Evolutionary conservation across 2,797 vertebrate genomes (phyloP).

Genomic region (Melanotaenia boesemani): DNA sequence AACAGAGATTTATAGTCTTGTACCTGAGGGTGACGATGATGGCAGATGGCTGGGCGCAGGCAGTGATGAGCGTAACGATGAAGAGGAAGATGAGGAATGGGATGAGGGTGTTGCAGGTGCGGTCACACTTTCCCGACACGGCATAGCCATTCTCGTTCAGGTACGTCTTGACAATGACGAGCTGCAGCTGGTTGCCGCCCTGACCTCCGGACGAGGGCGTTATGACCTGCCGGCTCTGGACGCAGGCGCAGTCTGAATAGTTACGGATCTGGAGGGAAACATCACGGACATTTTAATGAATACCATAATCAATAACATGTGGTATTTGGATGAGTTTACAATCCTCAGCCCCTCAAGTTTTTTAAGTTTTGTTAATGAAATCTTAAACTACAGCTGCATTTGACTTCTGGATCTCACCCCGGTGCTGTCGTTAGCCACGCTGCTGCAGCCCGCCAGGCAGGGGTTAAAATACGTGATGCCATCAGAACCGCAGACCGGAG

Average conservation of each 20-base stretch:
- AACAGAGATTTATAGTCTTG: not conserved
- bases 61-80: conserved; percentile 97
- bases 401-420: conserved; percentile 71
- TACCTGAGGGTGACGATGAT: conserved; percentile 99
- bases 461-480: conserved; percentile 99
- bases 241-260: conserved; percentile 96
- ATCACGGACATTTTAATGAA: not conserved
- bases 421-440: conserved; percentile 89
- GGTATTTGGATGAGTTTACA: no score
- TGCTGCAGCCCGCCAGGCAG: conserved; percentile 94
- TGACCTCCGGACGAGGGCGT: conserved; percentile 89
- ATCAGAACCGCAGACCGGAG: conserved; percentile 96
- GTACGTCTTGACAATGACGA: conserved; percentile 97
- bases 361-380: no score
- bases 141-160: conserved; percentile 95
- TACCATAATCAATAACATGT: not conserved
- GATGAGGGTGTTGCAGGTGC: conserved; percentile 94
- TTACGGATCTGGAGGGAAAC: conserved; percentile 86
- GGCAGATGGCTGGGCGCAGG: conserved; percentile 95
- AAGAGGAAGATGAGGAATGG: conserved; percentile 97
- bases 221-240: conserved; percentile 97
- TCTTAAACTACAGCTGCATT: not conserved
- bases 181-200: conserved; percentile 90
- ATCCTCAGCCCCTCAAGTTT: no score
- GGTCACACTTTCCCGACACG: conserved; percentile 92